These are phyloP conservation scores for Biston betularia DNA, from an alignment of 2,888 invertebrate species.

Conservation along the genomic window DNA sequence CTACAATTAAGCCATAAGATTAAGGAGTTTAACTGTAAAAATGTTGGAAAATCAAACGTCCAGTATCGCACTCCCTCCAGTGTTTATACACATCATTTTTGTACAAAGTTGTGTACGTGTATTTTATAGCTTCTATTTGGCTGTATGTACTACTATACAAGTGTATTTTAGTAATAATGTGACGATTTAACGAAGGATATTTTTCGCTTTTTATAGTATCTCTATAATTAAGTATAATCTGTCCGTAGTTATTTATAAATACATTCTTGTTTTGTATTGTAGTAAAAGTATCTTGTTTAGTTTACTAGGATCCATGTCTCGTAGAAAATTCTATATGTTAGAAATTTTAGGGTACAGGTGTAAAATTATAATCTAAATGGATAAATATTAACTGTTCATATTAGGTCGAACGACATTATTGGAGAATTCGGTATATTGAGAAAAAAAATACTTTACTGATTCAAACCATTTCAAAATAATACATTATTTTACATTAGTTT, in stretches of 20 bases:
- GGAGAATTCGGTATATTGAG: too few relatives aligned
- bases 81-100: constrained; percentile 82
- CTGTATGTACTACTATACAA: constrained; percentile 59
- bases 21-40: constrained; percentile 66
- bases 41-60: constrained; percentile 77
- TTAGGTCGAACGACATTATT: background rate
- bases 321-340: constrained; percentile 10
- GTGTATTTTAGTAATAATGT: constrained; percentile 23
- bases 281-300: background rate
- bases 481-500: too few relatives aligned
- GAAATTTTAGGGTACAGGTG: background rate
- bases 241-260: constrained; percentile 1
- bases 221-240: background rate
- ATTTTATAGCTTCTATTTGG: constrained; percentile 69
- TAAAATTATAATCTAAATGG: background rate
- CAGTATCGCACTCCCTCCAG: constrained; percentile 86
- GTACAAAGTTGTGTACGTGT: constrained; percentile 76
- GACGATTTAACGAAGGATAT: constrained; percentile 6
- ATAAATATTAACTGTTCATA: background rate
- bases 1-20: constrained; percentile 47
- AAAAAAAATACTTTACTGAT: too few relatives aligned
- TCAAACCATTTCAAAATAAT: too few relatives aligned
- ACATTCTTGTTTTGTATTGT: background rate
- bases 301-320: background rate
- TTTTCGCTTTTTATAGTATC: constrained; percentile 24